Percentiles rank a stretch among this genome's conserved stretches.
These are phyloP conservation scores for Habrosyne pyritoides DNA, from an alignment of 2,888 invertebrate genomes.

Conservation along the genomic window DNA sequence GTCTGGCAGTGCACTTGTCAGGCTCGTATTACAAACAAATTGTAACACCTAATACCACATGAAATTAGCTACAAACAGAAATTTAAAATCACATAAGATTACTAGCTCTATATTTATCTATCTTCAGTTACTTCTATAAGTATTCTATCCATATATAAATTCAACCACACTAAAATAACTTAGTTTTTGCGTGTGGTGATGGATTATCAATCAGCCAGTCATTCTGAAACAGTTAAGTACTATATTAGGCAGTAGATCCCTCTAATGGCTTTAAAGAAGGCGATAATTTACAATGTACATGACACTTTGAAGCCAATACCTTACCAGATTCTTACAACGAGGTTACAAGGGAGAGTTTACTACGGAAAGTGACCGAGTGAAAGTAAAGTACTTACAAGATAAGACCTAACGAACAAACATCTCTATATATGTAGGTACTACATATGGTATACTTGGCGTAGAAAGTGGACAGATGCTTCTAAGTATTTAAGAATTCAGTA, in stretches of 20 bases:
- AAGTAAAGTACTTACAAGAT: slow-evolving; percentile 21
- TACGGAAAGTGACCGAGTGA: slow-evolving; percentile 25
- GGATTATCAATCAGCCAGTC: neutral
- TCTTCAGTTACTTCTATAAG: neutral
- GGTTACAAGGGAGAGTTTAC: slow-evolving; percentile 16
- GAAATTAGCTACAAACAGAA: no score
- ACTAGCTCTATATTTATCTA: no score
- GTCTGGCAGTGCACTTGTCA: no score
- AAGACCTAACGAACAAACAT: slow-evolving; percentile 16
- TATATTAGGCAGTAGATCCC: neutral
- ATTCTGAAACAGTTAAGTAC: neutral
- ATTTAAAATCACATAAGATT: neutral
- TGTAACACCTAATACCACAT: no score
- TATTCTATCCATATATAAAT: neutral
- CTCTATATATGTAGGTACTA: slow-evolving; percentile 3
- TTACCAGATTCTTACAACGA: slow-evolving; percentile 9
- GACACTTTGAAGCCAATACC: neutral
- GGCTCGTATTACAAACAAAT: no score
- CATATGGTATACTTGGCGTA: slow-evolving; percentile 5
- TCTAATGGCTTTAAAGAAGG: slow-evolving; percentile 6
- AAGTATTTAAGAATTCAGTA: neutral
- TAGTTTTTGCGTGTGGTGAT: neutral
- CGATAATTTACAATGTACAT: slow-evolving; percentile 4
- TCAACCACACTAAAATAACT: neutral
- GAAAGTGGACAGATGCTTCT: neutral